Evolutionary conservation across 2,113 vertebrate genomes (phyloP).

Genomic region (cat (Felis catus)): DNA sequence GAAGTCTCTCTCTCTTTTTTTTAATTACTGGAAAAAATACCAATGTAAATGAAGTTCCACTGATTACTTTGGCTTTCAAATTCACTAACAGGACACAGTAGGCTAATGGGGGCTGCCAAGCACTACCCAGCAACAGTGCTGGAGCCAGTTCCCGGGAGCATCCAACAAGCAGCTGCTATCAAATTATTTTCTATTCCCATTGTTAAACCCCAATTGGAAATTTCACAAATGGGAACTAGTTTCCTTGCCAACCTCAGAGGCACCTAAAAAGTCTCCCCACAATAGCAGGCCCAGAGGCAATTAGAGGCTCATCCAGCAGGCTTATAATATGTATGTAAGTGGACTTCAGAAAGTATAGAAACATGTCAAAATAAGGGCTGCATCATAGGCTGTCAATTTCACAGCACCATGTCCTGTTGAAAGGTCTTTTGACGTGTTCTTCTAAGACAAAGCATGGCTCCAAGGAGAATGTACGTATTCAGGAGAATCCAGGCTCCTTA

Average conservation of each 20-base stretch:
- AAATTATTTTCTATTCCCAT: neutral
- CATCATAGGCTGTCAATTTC: neutral
- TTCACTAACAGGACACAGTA: neutral
- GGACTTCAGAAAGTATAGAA: neutral
- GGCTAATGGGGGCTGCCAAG: conserved; percentile 11
- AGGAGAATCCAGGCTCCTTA: neutral
- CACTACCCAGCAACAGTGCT: neutral
- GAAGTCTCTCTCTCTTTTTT: conserved; percentile 31
- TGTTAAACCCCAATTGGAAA: neutral
- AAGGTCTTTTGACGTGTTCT: neutral
- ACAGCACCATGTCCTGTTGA: neutral
- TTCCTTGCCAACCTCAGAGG: conserved; percentile 48
- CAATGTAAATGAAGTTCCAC: neutral
- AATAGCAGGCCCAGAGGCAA: neutral
- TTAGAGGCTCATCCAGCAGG: neutral
- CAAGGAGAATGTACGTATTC: neutral
- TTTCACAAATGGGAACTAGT: conserved; percentile 43
- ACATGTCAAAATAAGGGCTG: neutral
- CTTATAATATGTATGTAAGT: neutral
- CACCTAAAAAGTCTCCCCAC: neutral
- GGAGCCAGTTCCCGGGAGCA: neutral
- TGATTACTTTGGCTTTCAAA: conserved; percentile 27
- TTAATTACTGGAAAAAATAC: conserved; percentile 55
- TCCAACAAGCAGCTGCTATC: neutral
- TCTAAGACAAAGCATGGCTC: neutral